Percentiles rank a stretch among this genome's conserved stretches.
Conservation (phyloP, 1,140 invertebrate species). For the Bombus huntii region DNA sequence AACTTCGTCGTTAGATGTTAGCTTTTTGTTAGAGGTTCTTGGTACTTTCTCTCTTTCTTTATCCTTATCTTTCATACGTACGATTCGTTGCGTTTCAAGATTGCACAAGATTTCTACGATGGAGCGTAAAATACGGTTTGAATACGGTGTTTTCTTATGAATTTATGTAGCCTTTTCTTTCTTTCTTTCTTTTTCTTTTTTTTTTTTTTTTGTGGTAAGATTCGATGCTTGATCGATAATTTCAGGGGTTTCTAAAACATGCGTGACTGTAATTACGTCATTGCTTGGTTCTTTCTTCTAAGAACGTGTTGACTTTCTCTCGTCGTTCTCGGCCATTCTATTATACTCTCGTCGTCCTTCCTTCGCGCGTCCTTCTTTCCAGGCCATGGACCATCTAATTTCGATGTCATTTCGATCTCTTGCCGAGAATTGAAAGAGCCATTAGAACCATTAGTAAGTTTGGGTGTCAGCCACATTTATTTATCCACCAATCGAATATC, state of each 20-base stretch:
- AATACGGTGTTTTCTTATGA: background rate
- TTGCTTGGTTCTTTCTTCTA: background rate
- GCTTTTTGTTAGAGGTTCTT: constrained; percentile 50
- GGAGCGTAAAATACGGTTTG: background rate
- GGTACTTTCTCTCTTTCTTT: background rate
- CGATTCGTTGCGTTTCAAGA: background rate
- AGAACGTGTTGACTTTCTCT: constrained; percentile 39
- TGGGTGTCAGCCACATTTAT: no score
- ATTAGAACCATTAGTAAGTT: background rate
- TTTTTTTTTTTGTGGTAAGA: no score
- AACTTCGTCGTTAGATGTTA: constrained; percentile 24
- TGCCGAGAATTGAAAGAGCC: background rate
- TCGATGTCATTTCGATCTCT: background rate
- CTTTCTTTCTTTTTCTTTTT: no score
- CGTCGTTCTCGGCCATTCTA: background rate
- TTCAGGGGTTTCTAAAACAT: background rate
- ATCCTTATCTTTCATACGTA: background rate
- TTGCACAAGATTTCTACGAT: background rate
- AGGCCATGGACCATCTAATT: constrained; percentile 25
- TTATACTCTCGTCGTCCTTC: background rate
- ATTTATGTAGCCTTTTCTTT: no score
- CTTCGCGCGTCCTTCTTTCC: background rate
- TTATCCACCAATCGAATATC: no score
- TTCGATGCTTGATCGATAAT: background rate
- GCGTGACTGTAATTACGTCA: constrained; percentile 19